These are phyloP conservation scores for Beris morrisii DNA, from an alignment of 2,888 invertebrate species.

Conservation along the genomic window DNA sequence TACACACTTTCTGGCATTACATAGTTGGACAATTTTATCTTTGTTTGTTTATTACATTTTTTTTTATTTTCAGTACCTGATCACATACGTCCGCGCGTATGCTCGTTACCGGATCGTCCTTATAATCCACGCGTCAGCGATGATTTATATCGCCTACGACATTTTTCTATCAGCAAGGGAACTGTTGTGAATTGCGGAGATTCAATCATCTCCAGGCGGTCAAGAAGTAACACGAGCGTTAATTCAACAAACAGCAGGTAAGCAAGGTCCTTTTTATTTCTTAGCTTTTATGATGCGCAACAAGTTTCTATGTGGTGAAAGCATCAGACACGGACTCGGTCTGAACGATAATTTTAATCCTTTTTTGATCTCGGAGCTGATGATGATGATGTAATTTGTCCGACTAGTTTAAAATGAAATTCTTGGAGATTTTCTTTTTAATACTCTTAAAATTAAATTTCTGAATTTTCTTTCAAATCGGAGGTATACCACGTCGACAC, in stretches of 20 bases:
- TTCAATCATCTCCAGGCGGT: constrained; percentile 81
- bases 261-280: constrained; percentile 41
- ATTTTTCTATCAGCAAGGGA: constrained; percentile 86
- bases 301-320: too few species aligned
- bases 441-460: too few species aligned
- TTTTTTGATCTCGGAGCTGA: too few species aligned
- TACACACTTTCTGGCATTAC: too few species aligned
- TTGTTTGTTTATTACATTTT: constrained; percentile 11
- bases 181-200: constrained; percentile 88
- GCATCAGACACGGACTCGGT: too few species aligned
- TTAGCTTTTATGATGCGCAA: too few species aligned
- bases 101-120: constrained; percentile 82
- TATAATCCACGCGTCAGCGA: constrained; percentile 83
- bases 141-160: constrained; percentile 80
- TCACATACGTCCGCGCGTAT: constrained; percentile 79
- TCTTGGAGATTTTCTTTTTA: too few species aligned
- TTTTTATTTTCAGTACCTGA: constrained; percentile 68
- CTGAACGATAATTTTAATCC: too few species aligned
- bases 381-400: too few species aligned
- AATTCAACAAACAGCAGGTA: constrained; percentile 82
- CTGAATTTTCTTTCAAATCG: too few species aligned
- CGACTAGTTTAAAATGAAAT: too few species aligned
- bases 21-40: neutral
- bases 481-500: too few species aligned
- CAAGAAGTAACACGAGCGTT: constrained; percentile 85